A percentile compares a stretch with the other conserved stretches of the same genome.
phyloP scores from a whole-genome alignment of 2,797 vertebrate genomes.

The Rousettus madagascariensis region DNA sequence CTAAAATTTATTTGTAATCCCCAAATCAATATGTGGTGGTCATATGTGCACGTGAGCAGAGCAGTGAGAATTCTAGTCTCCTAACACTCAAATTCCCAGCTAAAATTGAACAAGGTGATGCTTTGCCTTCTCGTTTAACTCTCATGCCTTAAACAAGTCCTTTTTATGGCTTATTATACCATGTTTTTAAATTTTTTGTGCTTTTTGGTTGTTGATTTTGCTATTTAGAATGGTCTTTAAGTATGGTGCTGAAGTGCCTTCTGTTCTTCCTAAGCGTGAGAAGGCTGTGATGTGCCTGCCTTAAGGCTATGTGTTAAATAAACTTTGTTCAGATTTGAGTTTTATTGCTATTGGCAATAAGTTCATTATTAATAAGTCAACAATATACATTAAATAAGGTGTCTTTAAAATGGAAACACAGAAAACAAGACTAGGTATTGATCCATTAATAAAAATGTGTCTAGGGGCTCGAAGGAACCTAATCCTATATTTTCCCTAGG shows the following conservation, averaged over 20 bases:
- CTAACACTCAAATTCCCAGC: neutral
- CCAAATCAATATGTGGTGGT: neutral
- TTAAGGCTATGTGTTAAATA: neutral
- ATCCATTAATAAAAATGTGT: neutral
- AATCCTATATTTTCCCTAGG: neutral
- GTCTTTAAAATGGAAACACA: neutral
- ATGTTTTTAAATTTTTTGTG: neutral
- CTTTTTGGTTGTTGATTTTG: neutral
- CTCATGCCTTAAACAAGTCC: neutral
- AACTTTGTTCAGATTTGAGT: neutral
- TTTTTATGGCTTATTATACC: neutral
- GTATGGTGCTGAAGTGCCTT: neutral
- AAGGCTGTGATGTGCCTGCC: neutral
- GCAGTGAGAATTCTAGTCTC: neutral
- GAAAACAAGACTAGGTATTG: neutral
- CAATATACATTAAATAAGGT: neutral
- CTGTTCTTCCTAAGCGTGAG: neutral
- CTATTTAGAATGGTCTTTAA: neutral
- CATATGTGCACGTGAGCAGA: neutral
- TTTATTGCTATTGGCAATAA: neutral
- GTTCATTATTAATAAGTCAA: neutral
- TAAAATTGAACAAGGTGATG: neutral
- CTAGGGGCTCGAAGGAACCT: neutral
- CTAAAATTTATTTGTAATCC: neutral
- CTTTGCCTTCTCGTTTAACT: neutral